Percentiles rank a stretch among this genome's conserved stretches.
Evolutionary conservation across 2,113 vertebrate genomes (phyloP).

Genomic region (Gobius niger): DNA sequence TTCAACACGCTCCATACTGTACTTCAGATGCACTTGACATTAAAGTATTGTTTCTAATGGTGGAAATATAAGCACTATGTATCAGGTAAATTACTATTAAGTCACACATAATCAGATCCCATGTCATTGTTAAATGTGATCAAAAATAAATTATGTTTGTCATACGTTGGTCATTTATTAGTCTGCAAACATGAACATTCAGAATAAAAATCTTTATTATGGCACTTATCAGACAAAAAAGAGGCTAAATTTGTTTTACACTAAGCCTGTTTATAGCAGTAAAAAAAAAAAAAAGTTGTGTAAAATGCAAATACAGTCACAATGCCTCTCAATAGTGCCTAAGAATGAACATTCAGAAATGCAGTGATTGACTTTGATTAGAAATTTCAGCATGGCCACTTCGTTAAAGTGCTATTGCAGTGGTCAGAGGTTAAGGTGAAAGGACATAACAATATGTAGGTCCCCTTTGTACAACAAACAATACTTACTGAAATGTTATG

Average conservation of each 20-base stretch:
- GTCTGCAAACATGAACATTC: background rate
- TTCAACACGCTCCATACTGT: slow-evolving; percentile 17
- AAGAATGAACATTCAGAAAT: slow-evolving; percentile 34
- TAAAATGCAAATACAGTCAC: slow-evolving; percentile 23
- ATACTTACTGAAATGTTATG: slow-evolving; percentile 5
- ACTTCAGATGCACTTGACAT: slow-evolving; percentile 23
- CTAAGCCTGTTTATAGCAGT: slow-evolving; percentile 3
- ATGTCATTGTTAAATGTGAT: background rate
- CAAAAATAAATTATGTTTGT: slow-evolving; percentile 53
- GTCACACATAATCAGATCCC: slow-evolving; percentile 3
- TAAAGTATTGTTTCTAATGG: background rate
- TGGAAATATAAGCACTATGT: slow-evolving; percentile 11
- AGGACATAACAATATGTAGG: background rate
- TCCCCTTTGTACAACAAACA: slow-evolving; percentile 18
- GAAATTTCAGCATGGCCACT: slow-evolving; percentile 21
- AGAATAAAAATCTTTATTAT: slow-evolving; percentile 69
- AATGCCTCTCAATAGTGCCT: slow-evolving; percentile 37
- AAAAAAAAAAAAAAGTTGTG: slow-evolving; percentile 23
- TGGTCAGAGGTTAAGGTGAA: slow-evolving; percentile 39
- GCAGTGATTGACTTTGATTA: slow-evolving; percentile 39
- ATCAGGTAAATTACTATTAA: slow-evolving; percentile 11
- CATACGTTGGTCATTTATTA: slow-evolving; percentile 33
- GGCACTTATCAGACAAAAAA: slow-evolving; percentile 24
- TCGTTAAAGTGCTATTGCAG: slow-evolving; percentile 67
- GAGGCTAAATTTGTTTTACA: slow-evolving; percentile 41